These are phyloP conservation scores for Intellagama lesueurii DNA, from an alignment of 2,797 vertebrate species.

Conservation along the genomic window DNA sequence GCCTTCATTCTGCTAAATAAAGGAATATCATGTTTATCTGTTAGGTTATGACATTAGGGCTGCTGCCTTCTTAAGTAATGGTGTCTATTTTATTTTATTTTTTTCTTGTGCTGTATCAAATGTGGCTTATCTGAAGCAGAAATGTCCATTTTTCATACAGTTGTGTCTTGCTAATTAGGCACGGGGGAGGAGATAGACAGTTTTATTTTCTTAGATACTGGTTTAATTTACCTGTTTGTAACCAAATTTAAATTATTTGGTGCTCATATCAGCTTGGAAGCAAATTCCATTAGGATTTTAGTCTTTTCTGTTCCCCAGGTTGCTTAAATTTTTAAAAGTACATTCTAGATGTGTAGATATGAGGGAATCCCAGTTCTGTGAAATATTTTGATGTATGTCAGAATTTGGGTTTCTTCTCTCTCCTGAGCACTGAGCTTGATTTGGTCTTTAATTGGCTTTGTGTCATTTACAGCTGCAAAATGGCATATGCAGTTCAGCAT, in stretches of 20 bases:
- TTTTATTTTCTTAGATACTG: background rate
- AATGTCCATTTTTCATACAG: background rate
- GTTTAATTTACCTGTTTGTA: background rate
- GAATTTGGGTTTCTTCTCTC: no score
- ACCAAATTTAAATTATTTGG: no score
- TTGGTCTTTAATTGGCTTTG: background rate
- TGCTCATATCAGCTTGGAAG: no score
- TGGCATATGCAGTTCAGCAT: background rate
- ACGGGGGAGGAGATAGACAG: background rate
- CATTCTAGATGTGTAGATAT: no score
- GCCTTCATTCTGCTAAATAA: background rate
- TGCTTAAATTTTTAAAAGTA: no score
- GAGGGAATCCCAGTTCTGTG: no score
- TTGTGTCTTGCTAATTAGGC: background rate
- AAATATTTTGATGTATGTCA: no score
- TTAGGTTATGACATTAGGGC: background rate
- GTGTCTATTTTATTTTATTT: background rate
- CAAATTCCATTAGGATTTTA: no score
- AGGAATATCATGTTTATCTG: background rate
- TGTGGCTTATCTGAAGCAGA: background rate
- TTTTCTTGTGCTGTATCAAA: background rate
- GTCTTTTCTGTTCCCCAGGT: no score
- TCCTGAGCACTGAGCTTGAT: no score
- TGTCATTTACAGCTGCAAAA: background rate
- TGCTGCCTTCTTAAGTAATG: background rate